These are phyloP conservation scores for Masnerella sp. DNA, from an alignment of 2,888 invertebrate species.

Conservation along the genomic window DNA sequence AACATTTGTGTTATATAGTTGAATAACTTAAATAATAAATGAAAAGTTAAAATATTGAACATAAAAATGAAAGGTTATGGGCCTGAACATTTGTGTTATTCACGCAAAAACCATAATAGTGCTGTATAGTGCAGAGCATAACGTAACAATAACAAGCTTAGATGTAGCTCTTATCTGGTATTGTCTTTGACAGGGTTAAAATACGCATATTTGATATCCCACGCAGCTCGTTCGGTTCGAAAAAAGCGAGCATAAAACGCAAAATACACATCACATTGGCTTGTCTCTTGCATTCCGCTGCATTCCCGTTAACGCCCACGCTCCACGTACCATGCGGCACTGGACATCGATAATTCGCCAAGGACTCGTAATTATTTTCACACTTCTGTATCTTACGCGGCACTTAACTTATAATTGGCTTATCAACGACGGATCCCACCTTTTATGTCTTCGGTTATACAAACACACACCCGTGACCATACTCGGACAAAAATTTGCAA, in stretches of 20 bases:
- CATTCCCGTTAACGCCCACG: constrained; percentile 61
- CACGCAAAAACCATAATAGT: constrained; percentile 8
- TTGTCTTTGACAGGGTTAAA: constrained; percentile 40
- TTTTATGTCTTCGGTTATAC: constrained; percentile 6
- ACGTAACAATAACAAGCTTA: constrained; percentile 46
- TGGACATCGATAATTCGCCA: constrained; percentile 54
- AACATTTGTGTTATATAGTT: too few relatives aligned
- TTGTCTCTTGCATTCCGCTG: constrained; percentile 56
- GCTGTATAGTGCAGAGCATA: constrained; percentile 19
- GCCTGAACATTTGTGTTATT: constrained; percentile 38
- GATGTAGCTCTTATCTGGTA: constrained; percentile 43
- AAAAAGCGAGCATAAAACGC: constrained; percentile 58
- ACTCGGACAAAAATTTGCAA: too few relatives aligned
- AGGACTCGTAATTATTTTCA: constrained; percentile 48
- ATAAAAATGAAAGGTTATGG: too few relatives aligned
- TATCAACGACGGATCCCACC: constrained; percentile 33
- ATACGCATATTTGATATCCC: constrained; percentile 54
- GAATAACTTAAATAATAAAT: too few relatives aligned
- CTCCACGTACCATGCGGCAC: constrained; percentile 38
- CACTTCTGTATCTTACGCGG: constrained; percentile 46
- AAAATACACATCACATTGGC: constrained; percentile 54
- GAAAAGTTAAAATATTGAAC: too few relatives aligned
- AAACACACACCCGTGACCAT: not conserved
- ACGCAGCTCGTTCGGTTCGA: constrained; percentile 28
- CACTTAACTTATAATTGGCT: constrained; percentile 61